Base-by-base conservation (phyloP, 1,140 invertebrate species). In the Camponotus floridanus region DNA sequence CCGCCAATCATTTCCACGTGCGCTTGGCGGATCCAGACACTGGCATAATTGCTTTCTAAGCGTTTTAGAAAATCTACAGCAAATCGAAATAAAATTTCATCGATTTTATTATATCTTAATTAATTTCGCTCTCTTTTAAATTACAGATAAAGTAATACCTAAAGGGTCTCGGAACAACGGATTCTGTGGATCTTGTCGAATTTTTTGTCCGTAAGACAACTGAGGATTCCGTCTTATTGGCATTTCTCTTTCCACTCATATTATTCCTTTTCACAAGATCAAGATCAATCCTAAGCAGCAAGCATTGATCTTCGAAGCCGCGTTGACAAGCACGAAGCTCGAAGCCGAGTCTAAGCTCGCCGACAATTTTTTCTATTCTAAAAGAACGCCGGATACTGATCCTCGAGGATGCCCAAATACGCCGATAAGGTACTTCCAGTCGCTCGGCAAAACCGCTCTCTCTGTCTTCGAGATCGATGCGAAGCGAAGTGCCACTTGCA, bases 1-100 rank as follows among this genome's bases (percentile, higher is more conserved):
- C 86, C 98, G 96, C 99, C 98, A 99, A 93, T 99, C 98, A 93
- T 98, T 99, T 26, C 98, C 98, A 83, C 98, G 96, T 0, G 97
- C 96, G 90, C 98, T 98, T 0, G 98, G 98, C 31, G 98, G 98
- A 95, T 99, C 98, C 78, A 99, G 95, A 93, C 98, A 97, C 88
- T 97, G 96, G 92, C 98, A 98, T 36, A 99, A 95, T 95, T 98
- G 97, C 92, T 97, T 97, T 91, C 98, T 97, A 39, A 98, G 95
- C 76, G 97, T 96, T 91, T 96, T 96, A 73, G 97, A 98, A 90
- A 99, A 96, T 70, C 86, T 87, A 26, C 0, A 61, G 45, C 13
- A 21, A 51, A 61, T 48, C 26, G 6, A 33, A 65, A 78, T 65
- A 33, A 33, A 21, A 31, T 45, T 33, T 78, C 8, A 36, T 26